Evolutionary conservation across 2,113 vertebrate species (phyloP), one percentile per base, ranked within the genome.

Genomic region (Vidua macroura): DNA sequence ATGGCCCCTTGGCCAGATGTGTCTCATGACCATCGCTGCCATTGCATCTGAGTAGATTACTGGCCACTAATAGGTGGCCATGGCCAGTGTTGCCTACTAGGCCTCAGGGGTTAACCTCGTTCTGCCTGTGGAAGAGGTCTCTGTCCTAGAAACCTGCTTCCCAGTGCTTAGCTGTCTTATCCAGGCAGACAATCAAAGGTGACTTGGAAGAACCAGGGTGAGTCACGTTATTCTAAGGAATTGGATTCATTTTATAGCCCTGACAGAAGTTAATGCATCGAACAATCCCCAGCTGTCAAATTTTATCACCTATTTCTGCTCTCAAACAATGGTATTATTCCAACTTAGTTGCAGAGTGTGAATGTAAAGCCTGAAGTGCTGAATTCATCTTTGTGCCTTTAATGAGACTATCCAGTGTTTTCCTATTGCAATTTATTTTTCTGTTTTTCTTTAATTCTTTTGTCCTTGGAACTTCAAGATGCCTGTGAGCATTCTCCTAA

Each of bases 231-330:
- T 79, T 90, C 46, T 67, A n/a, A 76, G n/a, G 51, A 86, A 91
- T 11, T 27, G 23, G 67, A 70, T 72, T 67, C n/a, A 78, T 81
- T 91, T 80, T 62, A 52, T 33, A 90, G 41, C 51, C 76, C 48
- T 67, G 68, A 70, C 52, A 81, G 68, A 68, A 88, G 59, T 72
- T 75, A 43, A 63, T 46, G 33, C 37, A 92, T 48, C 2, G 56
- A 92, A 85, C 30, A 81, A 89, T 64, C 8, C 37, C 62, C 43
- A 87, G 53, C 30, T 70, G 46, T 69, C 80, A 76, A 43, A 51
- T 92, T 94, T 84, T 84, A 70, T 79, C 84, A 92, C 43, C 49
- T 67, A 7, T 82, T 95, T 84, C 51, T 69, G 55, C 58, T 73
- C 66, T 82, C 52, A 82, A 85, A 58, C 14, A 88, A 49, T 69